Base-by-base conservation (phyloP, 2,888 invertebrate species). In the Sphaerophoria taeniata region DNA sequence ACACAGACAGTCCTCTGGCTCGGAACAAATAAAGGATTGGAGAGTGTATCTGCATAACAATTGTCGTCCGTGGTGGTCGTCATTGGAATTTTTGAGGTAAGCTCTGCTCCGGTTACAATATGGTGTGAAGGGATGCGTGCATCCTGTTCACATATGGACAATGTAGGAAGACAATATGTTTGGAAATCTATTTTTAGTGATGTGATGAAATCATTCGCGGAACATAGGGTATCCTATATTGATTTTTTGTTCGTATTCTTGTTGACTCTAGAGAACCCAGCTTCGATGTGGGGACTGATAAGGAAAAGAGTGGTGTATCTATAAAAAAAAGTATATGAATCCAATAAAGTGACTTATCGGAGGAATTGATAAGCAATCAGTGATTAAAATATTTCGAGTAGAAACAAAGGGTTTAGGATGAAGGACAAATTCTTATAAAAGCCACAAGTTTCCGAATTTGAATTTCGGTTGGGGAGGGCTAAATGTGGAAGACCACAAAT, bases 161-260 rank as follows among this genome's bases (percentile, higher is more conserved):
- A 67, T 53, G n/a, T 31, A 49, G 33, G 33, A 6, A 36, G 43
- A 33, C 55, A 63, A 72, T 81, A 73, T 83, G 70, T 55, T 67
- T 31, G 70, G 31, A 7, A 56, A 12, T 85, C 81, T 85, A 85
- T 85, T 77, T 81, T 51, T 85, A 85, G 81, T 5, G 24, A 24
- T 24, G 16, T 61, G 85, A 81, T 85, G 85, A 85, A 85, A 81
- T 85, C 85, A 85, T 60, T 43, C 73, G 7, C 72, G 73, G 77
- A 85, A 73, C 85, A 85, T 85, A 85, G 81, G 85, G 81, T 73
- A 39, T 56, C 72, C 72, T 2, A 39, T 80, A 85, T 85, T 85
- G 85, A 81, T 81, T 85, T 85, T 77, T 67, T 60, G 70, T 77
- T 56, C 12, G 7, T n/a, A n/a, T n/a, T n/a, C n/a, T n/a, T n/a